phyloP scores from a whole-genome alignment of 2,797 vertebrate species.

The Protosalanx chinensis region DNA sequence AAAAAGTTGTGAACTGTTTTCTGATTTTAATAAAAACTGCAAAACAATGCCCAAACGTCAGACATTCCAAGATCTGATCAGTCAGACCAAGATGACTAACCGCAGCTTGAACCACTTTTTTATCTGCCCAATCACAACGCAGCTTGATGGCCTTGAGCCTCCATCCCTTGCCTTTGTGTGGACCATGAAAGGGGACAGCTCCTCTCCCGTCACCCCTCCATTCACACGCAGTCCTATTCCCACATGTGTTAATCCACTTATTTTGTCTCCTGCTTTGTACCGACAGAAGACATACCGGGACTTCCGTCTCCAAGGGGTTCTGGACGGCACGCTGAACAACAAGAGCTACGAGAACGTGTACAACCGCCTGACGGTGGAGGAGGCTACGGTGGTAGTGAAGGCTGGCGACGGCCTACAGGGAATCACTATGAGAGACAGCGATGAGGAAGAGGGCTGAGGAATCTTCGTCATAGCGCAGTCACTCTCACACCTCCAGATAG shows the following conservation, averaged over 20 bases:
- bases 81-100: neutral
- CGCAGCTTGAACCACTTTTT: neutral
- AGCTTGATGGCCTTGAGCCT: constrained; percentile 2
- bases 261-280: neutral
- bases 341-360: constrained; percentile 90
- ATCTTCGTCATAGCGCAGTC: constrained; percentile 16
- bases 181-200: neutral
- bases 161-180: neutral
- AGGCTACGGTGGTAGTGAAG: constrained; percentile 84
- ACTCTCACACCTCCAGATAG: neutral
- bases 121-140: neutral
- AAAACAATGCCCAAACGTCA: too few relatives aligned
- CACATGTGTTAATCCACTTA: constrained; percentile 7
- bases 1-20: too few relatives aligned
- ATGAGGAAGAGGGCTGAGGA: constrained; percentile 85
- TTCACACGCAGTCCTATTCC: constrained; percentile 2
- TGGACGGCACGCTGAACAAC: constrained; percentile 86
- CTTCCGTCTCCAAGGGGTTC: constrained; percentile 90
- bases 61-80: neutral
- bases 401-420: constrained; percentile 86
- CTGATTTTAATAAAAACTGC: too few relatives aligned
- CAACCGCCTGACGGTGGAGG: constrained; percentile 89
- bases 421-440: constrained; percentile 95
- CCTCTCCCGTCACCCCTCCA: neutral
- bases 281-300: constrained; percentile 93